Evolutionary conservation across 1,140 invertebrate species (phyloP), one percentile per base, ranked within the genome.

Genomic region (Elymnias hypermnestra): DNA sequence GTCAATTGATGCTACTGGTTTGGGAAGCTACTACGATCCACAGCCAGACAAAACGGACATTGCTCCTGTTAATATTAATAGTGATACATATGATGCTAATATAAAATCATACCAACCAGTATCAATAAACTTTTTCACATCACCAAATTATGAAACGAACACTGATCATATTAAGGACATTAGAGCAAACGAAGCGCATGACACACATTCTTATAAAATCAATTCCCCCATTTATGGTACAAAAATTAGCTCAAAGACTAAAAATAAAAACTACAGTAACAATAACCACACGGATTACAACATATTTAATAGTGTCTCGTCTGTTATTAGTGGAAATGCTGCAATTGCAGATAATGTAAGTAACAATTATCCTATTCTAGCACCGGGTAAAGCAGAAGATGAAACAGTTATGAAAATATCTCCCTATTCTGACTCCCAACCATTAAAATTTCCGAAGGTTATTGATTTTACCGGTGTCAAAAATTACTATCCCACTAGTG

Each of bases 381-480:
- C 53, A 25, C 10, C 38, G 5, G 31, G 33, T 8, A 19, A 43
- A 10, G 22, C 8, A 8, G 40, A 50, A 14, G 50, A 14, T 13
- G 37, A 50, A 2, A 53, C 48, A 38, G 5, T 50, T 18, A 26
- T 46, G 21, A 44, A 40, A 31, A 17, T 43, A 18, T 36, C 49
- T n/a, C 23, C 55, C 2, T 26, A 49, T 31, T 31, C 36, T 13
- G 46, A 44, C 44, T 25, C 54, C 19, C 54, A 49, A 53, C 29
- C 48, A 12, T 41, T 71, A 9, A 77, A 76, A 40, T 81, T 72
- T 65, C 72, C 65, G 7, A 78, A 53, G 62, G 68, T 83, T 3
- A 47, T 81, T 19, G 81, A 84, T 57, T 84, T 83, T 49, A 83
- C 76, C 1, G 72, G 68, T 26, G 29, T 63, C 21, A 73, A 74